Evolutionary conservation across 1,140 invertebrate genomes (phyloP).

Genomic region (Drosophila lini): DNA sequence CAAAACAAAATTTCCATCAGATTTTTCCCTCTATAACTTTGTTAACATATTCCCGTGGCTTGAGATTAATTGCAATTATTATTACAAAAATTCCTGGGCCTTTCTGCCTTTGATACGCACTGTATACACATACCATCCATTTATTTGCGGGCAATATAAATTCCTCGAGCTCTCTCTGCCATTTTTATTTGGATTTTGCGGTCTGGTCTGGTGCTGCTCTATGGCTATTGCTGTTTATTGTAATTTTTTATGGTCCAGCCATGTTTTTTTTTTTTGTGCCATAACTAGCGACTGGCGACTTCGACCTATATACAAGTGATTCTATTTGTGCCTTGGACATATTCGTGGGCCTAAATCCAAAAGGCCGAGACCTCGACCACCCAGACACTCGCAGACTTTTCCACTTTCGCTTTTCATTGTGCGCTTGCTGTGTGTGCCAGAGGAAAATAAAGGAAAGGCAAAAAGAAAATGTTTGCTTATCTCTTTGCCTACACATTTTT

Average conservation of each 20-base stretch:
- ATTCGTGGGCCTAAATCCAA: conserved; percentile 35
- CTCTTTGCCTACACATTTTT: conserved; percentile 60
- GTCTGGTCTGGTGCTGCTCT: conserved; percentile 27
- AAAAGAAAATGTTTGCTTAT: conserved; percentile 59
- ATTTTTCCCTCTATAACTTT: not conserved
- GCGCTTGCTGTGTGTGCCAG: conserved; percentile 4
- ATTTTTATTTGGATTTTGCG: conserved; percentile 68
- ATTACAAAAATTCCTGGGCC: not conserved
- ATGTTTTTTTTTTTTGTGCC: conserved; percentile 54
- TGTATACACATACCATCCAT: conserved; percentile 28
- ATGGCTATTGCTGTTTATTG: conserved; percentile 60
- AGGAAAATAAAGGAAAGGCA: conserved; percentile 46
- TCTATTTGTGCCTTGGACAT: conserved; percentile 45
- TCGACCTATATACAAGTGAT: conserved; percentile 50
- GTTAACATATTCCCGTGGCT: not conserved
- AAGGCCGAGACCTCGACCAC: conserved; percentile 3
- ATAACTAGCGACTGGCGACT: conserved; percentile 61
- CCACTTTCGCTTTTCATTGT: conserved; percentile 54
- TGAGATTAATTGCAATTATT: conserved; percentile 14
- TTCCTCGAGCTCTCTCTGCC: conserved; percentile 39
- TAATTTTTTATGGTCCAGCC: conserved; percentile 70
- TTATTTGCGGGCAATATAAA: conserved; percentile 68
- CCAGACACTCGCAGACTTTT: conserved; percentile 29
- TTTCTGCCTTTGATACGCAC: conserved; percentile 4
- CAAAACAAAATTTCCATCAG: not conserved